Conservation (phyloP, 2,797 vertebrate genomes). For the Acanthurus tractus region DNA sequence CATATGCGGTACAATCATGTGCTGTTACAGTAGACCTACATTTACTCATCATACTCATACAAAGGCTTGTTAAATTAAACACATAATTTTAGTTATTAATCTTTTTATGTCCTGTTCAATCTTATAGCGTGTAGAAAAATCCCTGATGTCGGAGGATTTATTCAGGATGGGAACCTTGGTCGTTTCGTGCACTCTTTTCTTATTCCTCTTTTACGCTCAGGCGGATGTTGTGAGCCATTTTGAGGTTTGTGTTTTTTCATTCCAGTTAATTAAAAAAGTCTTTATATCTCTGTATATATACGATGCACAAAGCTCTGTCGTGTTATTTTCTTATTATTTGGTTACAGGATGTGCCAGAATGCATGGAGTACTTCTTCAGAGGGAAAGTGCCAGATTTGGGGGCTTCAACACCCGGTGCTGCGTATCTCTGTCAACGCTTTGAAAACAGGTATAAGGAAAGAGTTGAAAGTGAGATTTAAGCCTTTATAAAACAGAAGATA, state of each 20-base stretch:
- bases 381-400: constrained; percentile 79
- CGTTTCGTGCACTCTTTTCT: constrained; percentile 41
- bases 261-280: too few species aligned
- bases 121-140: background rate
- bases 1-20: background rate
- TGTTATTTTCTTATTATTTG: background rate
- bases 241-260: constrained; percentile 58
- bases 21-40: background rate
- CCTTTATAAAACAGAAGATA: too few species aligned
- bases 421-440: constrained; percentile 81
- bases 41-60: background rate
- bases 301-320: too few species aligned
- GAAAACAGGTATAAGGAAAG: constrained; percentile 68
- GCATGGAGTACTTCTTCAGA: constrained; percentile 80
- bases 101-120: background rate
- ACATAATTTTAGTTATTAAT: background rate
- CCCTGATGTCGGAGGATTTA: background rate
- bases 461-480: too few species aligned
- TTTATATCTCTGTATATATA: too few species aligned
- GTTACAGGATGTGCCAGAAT: constrained; percentile 72
- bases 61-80: background rate
- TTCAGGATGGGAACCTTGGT: constrained; percentile 54
- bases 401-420: constrained; percentile 45
- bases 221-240: constrained; percentile 76
- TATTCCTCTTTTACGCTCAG: constrained; percentile 44